A percentile compares a stretch with the other conserved stretches of the same genome.
These are phyloP conservation scores for Bembecia ichneumoniformis DNA, from an alignment of 2,888 invertebrate genomes.

Conservation along the genomic window DNA sequence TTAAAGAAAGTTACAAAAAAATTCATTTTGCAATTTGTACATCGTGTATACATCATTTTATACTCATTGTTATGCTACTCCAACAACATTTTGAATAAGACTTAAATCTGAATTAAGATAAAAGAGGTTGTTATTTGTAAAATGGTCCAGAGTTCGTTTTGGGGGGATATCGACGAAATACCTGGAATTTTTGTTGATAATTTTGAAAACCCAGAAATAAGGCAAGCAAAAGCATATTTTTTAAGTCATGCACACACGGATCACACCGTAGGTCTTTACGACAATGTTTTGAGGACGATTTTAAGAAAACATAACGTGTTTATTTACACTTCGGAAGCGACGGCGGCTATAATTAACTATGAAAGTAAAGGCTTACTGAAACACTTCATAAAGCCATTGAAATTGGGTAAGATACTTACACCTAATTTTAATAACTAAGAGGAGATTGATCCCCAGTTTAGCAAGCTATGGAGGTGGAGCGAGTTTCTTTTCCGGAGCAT, in stretches of 20 bases:
- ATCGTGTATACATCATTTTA: too few species aligned
- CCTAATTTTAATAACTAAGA: too few species aligned
- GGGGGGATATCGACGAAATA: constrained; percentile 73
- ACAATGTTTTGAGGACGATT: constrained; percentile 9
- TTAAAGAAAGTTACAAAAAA: too few species aligned
- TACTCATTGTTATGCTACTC: too few species aligned
- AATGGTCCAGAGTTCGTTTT: constrained; percentile 62
- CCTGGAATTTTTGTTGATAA: constrained; percentile 75
- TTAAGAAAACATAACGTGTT: constrained; percentile 16
- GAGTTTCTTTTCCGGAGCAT: too few species aligned
- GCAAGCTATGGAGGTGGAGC: too few species aligned
- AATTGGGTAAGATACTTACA: constrained; percentile 33
- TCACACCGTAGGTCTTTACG: constrained; percentile 70
- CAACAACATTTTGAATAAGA: too few species aligned
- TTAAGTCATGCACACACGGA: constrained; percentile 78
- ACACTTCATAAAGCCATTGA: constrained; percentile 22
- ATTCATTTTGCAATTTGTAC: too few species aligned
- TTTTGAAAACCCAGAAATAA: constrained; percentile 55
- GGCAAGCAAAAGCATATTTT: constrained; percentile 69
- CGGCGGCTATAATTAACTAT: constrained; percentile 27
- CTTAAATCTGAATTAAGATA: neutral
- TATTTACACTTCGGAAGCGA: constrained; percentile 33
- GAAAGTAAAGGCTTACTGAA: constrained; percentile 13
- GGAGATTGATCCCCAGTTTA: too few species aligned
- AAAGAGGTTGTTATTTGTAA: neutral